Evolutionary conservation across 2,797 vertebrate species (phyloP).

Genomic region (Sebastes flavidus): DNA sequence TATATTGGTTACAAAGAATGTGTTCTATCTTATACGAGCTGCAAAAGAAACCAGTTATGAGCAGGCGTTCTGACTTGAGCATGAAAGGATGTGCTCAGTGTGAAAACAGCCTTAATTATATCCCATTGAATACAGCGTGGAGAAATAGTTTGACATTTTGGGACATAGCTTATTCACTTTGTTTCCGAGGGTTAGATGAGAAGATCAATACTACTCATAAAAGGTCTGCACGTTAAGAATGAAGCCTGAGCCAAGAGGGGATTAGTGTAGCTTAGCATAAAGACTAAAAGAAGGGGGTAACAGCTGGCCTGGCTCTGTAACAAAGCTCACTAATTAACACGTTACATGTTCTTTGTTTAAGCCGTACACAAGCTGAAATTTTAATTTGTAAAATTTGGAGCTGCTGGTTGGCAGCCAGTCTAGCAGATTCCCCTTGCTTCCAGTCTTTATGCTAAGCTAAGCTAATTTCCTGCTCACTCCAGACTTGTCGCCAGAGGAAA

Average conservation of each 20-base stretch:
- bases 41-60: constrained; percentile 1
- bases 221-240: neutral
- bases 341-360: neutral
- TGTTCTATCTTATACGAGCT: constrained; percentile 5
- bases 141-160: constrained; percentile 4
- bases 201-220: neutral
- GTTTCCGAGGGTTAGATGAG: neutral
- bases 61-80: neutral
- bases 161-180: neutral
- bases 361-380: neutral
- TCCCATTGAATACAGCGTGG: neutral
- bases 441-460: constrained; percentile 1
- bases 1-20: neutral
- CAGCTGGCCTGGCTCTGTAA: neutral
- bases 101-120: constrained; percentile 4
- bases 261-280: neutral
- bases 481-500: neutral
- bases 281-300: neutral
- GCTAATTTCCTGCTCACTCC: neutral
- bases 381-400: neutral
- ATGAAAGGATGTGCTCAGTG: neutral
- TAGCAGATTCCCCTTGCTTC: neutral
- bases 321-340: neutral
- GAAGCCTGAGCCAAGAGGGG: neutral
- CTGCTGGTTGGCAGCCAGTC: neutral